These are phyloP conservation scores for Pluvialis apricaria DNA, from an alignment of 2,113 vertebrate species.

Conservation along the genomic window DNA sequence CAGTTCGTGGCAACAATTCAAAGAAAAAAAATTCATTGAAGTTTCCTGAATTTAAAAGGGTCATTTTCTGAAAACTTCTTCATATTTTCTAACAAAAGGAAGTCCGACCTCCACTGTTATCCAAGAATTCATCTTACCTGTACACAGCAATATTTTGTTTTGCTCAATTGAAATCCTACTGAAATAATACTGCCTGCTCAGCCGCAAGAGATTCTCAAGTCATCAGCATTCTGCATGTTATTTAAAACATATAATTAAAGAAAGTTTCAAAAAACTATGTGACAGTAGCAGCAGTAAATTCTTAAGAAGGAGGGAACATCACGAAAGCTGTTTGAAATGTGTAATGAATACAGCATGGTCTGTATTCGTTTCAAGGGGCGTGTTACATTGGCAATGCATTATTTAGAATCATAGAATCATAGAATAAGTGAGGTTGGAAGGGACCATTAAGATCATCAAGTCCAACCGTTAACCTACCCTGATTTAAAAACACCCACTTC, in stretches of 20 bases:
- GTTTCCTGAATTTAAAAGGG: not conserved
- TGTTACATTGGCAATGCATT: not conserved
- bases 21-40: not conserved
- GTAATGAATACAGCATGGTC: not conserved
- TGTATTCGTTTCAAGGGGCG: not conserved
- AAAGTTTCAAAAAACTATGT: not conserved
- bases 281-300: not conserved
- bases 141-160: not conserved
- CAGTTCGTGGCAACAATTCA: not conserved
- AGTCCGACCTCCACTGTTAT: not conserved
- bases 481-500: too few relatives aligned
- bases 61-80: not conserved
- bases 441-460: too few relatives aligned
- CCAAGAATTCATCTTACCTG: not conserved
- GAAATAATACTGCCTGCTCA: not conserved
- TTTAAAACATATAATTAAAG: not conserved
- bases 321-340: not conserved
- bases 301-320: not conserved
- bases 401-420: too few relatives aligned
- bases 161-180: not conserved
- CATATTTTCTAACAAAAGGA: not conserved
- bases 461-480: too few relatives aligned
- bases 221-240: not conserved
- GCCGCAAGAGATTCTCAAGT: not conserved
- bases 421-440: too few relatives aligned